Percentiles rank a stretch among this genome's conserved stretches.
phyloP scores from a whole-genome alignment of 2,797 vertebrate species.

The Bovichtus diacanthus region DNA sequence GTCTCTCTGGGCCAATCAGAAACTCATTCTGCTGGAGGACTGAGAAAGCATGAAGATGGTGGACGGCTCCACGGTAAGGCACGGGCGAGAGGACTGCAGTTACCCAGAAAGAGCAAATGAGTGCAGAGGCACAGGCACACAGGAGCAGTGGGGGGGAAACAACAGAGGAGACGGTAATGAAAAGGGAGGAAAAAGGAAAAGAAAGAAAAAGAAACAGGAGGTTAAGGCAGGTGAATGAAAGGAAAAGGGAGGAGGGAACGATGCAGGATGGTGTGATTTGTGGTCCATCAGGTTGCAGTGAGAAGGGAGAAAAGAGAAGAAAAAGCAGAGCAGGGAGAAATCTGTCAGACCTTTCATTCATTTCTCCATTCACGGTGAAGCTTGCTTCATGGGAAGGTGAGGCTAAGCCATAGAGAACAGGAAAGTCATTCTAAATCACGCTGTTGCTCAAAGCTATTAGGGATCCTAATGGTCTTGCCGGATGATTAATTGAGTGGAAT shows the following conservation, averaged over 20 bases:
- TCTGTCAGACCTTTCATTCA: slow-evolving; percentile 76
- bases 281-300: slow-evolving; percentile 68
- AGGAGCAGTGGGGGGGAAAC: slow-evolving; percentile 44
- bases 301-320: slow-evolving; percentile 69
- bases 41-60: slow-evolving; percentile 99
- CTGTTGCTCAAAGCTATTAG: slow-evolving; percentile 50
- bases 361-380: slow-evolving; percentile 56
- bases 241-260: slow-evolving; percentile 15
- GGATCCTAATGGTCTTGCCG: slow-evolving; percentile 39
- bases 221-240: slow-evolving; percentile 25
- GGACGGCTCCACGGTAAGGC: slow-evolving; percentile 98
- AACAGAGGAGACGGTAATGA: slow-evolving; percentile 19
- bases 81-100: slow-evolving; percentile 95
- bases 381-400: slow-evolving; percentile 61
- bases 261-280: slow-evolving; percentile 54
- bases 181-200: slow-evolving; percentile 9
- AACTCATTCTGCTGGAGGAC: slow-evolving; percentile 99
- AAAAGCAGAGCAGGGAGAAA: slow-evolving; percentile 82
- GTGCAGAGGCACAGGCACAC: slow-evolving; percentile 76
- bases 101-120: slow-evolving; percentile 55
- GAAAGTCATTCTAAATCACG: slow-evolving; percentile 60
- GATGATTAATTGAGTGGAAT: slow-evolving; percentile 44
- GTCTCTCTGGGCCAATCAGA: slow-evolving; percentile 87
- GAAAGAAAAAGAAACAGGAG: slow-evolving; percentile 12
- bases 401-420: slow-evolving; percentile 60